Evolutionary conservation across 2,797 vertebrate species (phyloP).

Genomic region (Molossus alvarezi): DNA sequence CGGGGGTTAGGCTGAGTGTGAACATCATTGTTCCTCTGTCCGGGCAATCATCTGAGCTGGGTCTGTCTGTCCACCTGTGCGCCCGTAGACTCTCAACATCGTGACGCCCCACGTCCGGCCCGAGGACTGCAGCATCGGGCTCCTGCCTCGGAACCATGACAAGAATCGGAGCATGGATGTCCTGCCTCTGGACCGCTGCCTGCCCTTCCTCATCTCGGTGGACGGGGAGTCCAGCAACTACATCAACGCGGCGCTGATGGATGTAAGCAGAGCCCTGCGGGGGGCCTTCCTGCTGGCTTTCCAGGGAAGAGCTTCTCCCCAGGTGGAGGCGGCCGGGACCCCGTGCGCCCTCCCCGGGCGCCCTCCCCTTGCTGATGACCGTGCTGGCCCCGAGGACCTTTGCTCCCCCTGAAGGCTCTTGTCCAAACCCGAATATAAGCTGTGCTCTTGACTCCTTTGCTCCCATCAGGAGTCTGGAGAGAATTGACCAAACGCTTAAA

Average conservation of each 20-base stretch:
- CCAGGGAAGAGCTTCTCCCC: neutral
- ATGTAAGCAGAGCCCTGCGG: constrained; percentile 90
- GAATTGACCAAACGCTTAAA: neutral
- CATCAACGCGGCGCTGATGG: constrained; percentile 98
- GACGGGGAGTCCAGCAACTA: constrained; percentile 99
- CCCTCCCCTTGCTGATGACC: neutral
- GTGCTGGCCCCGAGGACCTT: neutral
- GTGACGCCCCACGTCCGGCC: constrained; percentile 97
- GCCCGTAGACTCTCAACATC: constrained; percentile 96
- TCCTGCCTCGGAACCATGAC: constrained; percentile 97
- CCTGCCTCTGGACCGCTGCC: constrained; percentile 96
- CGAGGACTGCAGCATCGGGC: constrained; percentile 98
- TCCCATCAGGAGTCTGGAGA: neutral
- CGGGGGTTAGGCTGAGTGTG: neutral
- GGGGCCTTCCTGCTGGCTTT: neutral
- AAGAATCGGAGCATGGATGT: constrained; percentile 99
- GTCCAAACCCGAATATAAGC: neutral
- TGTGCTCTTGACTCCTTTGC: neutral
- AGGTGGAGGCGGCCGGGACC: neutral
- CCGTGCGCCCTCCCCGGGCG: neutral
- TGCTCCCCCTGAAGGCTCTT: neutral
- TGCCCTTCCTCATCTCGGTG: constrained; percentile 98
- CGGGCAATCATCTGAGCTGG: neutral
- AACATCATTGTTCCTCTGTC: rapidly evolving
- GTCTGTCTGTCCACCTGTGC: neutral